Percentiles rank a stretch among this genome's conserved stretches.
These are phyloP conservation scores for Helarctos malayanus DNA, from an alignment of 2,797 vertebrate species.

Conservation along the genomic window DNA sequence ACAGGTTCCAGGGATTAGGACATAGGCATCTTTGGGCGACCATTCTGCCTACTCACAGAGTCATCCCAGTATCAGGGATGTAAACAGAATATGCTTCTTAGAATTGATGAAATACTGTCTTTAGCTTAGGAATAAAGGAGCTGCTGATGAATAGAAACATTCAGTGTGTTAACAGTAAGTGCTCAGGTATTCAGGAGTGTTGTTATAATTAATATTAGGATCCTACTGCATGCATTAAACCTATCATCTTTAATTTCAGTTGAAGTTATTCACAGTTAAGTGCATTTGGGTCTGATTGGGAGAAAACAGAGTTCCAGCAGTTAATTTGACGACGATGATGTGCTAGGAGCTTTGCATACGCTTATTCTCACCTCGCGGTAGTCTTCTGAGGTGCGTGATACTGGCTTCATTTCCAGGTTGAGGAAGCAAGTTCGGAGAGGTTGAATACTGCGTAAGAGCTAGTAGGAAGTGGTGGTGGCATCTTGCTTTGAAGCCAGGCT, in stretches of 20 bases:
- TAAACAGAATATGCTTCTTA: constrained; percentile 11
- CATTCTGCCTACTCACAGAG: not conserved
- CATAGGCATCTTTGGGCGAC: not conserved
- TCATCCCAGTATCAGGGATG: not conserved
- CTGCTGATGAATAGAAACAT: not conserved
- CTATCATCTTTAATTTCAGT: not conserved
- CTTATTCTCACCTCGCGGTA: not conserved
- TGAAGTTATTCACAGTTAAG: not conserved
- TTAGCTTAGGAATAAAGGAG: not conserved
- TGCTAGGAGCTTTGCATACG: not conserved
- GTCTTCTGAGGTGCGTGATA: not conserved
- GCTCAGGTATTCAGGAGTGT: not conserved
- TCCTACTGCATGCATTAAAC: not conserved
- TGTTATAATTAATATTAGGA: not conserved
- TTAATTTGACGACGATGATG: not conserved
- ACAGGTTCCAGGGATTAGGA: not conserved
- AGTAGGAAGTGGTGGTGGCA: not conserved
- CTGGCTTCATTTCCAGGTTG: not conserved
- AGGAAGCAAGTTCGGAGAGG: not conserved
- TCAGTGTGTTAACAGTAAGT: not conserved
- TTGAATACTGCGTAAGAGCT: not conserved
- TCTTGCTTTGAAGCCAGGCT: not conserved
- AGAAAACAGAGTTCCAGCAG: not conserved
- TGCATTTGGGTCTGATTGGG: not conserved
- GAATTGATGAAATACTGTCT: constrained; percentile 7